Base-by-base conservation (phyloP, 2,888 invertebrate species). In the Cerastis rubricosa region DNA sequence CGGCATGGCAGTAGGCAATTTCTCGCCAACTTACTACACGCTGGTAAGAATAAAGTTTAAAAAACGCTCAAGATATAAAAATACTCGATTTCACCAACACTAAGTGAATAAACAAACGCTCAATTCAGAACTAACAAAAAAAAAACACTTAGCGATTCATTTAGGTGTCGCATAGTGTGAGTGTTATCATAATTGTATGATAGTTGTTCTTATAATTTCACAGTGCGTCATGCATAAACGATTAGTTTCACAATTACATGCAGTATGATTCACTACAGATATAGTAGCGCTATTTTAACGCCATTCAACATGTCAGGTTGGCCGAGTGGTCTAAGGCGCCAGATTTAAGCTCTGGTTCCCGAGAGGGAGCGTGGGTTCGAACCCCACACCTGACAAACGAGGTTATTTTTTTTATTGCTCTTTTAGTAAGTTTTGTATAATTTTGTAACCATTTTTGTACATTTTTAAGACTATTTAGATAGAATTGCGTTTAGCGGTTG, bases 311-410 rank as follows among this genome's bases (percentile, higher is more conserved):
- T 17, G 97, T 97, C 97, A 98, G 98, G 97, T 98, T 98, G 98
- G 98, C 98, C 98, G 98, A 98, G 98, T 97, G 98, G 98, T 98
- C 98, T 98, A 98, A 98, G 98, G 98, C 98, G 98, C 98, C 98
- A 97, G 98, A 98, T 97, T 98, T 98, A 98, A 98, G 98, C 97
- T 98, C 98, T 98, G 98, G 98, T 98, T 98, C 98, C 97, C 98
- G 97, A 97, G 95, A 97, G 98, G 97, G 98, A 98, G 98, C 98
- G 98, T 98, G 98, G 98, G 98, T 98, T 98, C 98, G 98, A 98
- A 98, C 97, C 98, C 98, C 98, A 98, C 98, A 98, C 97, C 97
- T 97, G 97, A 97, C 97, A 97, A 88, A 72, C 12, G 4, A 17
- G 1, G 6, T 0, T 0, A 12, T 0, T 0, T 68, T 74, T 81